Evolutionary conservation across 2,888 invertebrate species (phyloP), one percentile per base, ranked within the genome.

Genomic region (Heliconius aoede): DNA sequence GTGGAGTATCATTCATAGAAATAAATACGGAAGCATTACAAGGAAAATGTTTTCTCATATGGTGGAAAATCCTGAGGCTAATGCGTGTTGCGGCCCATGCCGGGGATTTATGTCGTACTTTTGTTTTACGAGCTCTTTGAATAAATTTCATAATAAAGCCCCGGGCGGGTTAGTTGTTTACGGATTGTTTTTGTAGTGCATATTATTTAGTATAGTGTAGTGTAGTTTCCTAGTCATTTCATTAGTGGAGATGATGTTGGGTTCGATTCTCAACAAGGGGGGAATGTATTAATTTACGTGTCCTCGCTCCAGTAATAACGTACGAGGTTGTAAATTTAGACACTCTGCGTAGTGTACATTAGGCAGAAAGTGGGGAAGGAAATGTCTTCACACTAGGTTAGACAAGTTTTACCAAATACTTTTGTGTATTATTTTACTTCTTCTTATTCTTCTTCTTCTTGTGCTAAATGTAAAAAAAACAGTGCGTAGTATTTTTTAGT

Each of bases 41-140:
- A 86, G 88, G 89, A 91, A 92, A 93, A 92, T 90, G 87, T 92
- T 92, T 90, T 91, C 93, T 92, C 93, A 93, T 92, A 93, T 93
- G 93, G 89, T 86, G 89, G 89, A 88, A 93, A 93, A 92, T 89
- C 89, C 89, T 84, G 86, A 83, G 85, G 90, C 88, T 90, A 91
- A 90, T 90, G 89, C 92, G 90, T 91, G 89, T 84, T 85, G 83
- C 86, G 86, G 88, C 88, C 86, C 87, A 85, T 84, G 83, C 85
- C 84, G 85, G 88, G 85, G 87, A 91, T 91, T 92, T 92, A 91
- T 88, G 89, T 88, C 89, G 87, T 87, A 89, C 90, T 92, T 92
- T 91, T 93, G 91, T 93, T 94, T 94, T 93, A 93, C 89, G 89
- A 88, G 85, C 84, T 85, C 85, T 84, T 86, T 86, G 88, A 89